Evolutionary conservation across 2,113 vertebrate species (phyloP).

Genomic region (Hydropotes inermis): DNA sequence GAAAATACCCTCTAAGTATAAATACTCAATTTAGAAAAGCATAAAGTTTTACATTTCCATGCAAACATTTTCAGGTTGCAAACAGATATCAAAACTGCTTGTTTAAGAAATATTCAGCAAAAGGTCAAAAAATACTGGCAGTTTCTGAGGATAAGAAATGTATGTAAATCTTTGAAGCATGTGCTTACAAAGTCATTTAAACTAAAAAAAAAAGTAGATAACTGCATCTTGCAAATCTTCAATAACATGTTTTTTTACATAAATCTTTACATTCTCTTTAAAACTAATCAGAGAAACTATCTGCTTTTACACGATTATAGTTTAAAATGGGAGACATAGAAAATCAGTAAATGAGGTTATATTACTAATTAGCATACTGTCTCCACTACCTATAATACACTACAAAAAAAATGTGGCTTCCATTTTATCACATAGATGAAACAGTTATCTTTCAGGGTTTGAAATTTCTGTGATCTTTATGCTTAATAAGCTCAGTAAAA

Average conservation of each 20-base stretch:
- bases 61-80: neutral
- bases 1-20: conserved; percentile 29
- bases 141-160: conserved; percentile 42
- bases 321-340: conserved; percentile 77
- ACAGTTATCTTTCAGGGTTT: conserved; percentile 88
- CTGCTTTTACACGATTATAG: conserved; percentile 76
- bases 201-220: conserved; percentile 19
- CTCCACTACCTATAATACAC: conserved; percentile 80
- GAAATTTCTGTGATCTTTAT: conserved; percentile 89
- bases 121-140: neutral
- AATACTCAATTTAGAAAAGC: neutral
- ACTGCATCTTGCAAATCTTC: conserved; percentile 22
- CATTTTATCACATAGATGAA: conserved; percentile 88
- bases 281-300: conserved; percentile 79
- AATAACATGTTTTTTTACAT: conserved; percentile 49
- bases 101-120: conserved; percentile 26
- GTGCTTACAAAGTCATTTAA: neutral
- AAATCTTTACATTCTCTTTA: conserved; percentile 64
- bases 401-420: conserved; percentile 82
- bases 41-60: conserved; percentile 17
- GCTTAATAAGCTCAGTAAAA: conserved; percentile 88
- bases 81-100: conserved; percentile 2
- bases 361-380: conserved; percentile 86
- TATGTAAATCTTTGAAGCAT: neutral
- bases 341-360: conserved; percentile 86